Evolutionary conservation across 1,140 invertebrate genomes (phyloP), one percentile per base, ranked within the genome.

Genomic region (Drosophila erecta): DNA sequence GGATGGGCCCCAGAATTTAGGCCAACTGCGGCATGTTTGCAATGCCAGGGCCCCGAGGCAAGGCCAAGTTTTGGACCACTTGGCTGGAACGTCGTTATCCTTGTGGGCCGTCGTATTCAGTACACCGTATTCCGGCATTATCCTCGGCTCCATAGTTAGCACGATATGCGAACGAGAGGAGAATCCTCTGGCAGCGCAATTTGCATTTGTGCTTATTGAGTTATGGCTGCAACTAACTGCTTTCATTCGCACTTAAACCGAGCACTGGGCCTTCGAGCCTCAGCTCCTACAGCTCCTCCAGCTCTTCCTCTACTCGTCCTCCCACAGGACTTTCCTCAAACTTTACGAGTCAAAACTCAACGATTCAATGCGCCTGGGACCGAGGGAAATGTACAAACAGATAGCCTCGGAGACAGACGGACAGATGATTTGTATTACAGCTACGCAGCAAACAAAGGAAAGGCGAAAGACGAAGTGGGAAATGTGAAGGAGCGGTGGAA

Each of bases 121-220:
- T 38, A 14, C 14, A 14, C 11, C 4, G 35, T 30, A 56, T 62
- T 27, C 44, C 27, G 66, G 54, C 67, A 71, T 73, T 80, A 76
- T 76, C 60, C 56, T 67, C 54, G 65, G 56, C 59, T 66, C 43
- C 37, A 14, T 1, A 14, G 37, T 38, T 38, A 38, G 37, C 37
- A 38, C 37, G 37, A 38, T 38, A 38, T 72, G 38, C 43, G 17
- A 20, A 14, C 35, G 22, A 44, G 60, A 76, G 60, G 60, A 65
- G 77, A 86, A 79, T 67, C 72, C 69, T 75, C 65, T 69, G 67
- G 58, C 44, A 58, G 70, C 62, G 47, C 83, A 87, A 87, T 86
- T 89, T 89, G 76, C 80, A 89, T 89, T 87, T 80, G 84, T 83
- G 79, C 73, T 90, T 84, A 89, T 89, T 89, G 84, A 89, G 84